These are phyloP conservation scores for Eurois occulta DNA, from an alignment of 2,888 invertebrate species.

Conservation along the genomic window DNA sequence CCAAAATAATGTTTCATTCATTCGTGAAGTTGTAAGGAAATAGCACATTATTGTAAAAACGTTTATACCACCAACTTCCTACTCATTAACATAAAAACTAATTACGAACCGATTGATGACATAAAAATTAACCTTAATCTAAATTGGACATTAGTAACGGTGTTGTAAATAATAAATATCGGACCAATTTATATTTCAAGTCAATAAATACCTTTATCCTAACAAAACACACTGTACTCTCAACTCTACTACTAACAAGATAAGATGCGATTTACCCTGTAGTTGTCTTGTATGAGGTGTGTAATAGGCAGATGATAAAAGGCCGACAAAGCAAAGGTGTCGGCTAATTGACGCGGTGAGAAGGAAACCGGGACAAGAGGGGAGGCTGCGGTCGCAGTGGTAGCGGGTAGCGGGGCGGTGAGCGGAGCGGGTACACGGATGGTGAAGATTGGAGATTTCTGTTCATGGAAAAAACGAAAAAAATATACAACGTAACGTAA, in stretches of 20 bases:
- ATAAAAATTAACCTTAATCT: slow-evolving; percentile 55
- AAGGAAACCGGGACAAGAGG: slow-evolving; percentile 73
- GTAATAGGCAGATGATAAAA: slow-evolving; percentile 81
- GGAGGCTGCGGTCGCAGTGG: slow-evolving; percentile 57
- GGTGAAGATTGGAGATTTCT: not conserved
- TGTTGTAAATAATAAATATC: slow-evolving; percentile 66
- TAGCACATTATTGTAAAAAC: slow-evolving; percentile 43
- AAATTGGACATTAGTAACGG: slow-evolving; percentile 70
- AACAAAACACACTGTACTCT: slow-evolving; percentile 39
- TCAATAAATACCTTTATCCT: slow-evolving; percentile 69
- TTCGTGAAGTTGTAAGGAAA: slow-evolving; percentile 24
- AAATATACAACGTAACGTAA: too few species aligned
- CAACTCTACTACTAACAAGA: slow-evolving; percentile 26
- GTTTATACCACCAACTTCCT: slow-evolving; percentile 49
- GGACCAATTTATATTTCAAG: slow-evolving; percentile 70
- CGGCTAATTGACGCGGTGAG: slow-evolving; percentile 85
- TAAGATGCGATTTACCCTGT: slow-evolving; percentile 65
- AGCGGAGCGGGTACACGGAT: slow-evolving; percentile 28
- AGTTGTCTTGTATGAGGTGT: slow-evolving; percentile 58
- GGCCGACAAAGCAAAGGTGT: slow-evolving; percentile 85
- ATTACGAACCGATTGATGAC: slow-evolving; percentile 56
- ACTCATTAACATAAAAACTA: slow-evolving; percentile 55
- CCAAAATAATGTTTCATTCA: slow-evolving; percentile 32
- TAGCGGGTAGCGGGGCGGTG: slow-evolving; percentile 59
- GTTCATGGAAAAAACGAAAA: too few species aligned